Percentiles rank a stretch among this genome's conserved stretches.
phyloP scores from a whole-genome alignment of 2,797 vertebrate genomes.

The Nannoperca australis region DNA sequence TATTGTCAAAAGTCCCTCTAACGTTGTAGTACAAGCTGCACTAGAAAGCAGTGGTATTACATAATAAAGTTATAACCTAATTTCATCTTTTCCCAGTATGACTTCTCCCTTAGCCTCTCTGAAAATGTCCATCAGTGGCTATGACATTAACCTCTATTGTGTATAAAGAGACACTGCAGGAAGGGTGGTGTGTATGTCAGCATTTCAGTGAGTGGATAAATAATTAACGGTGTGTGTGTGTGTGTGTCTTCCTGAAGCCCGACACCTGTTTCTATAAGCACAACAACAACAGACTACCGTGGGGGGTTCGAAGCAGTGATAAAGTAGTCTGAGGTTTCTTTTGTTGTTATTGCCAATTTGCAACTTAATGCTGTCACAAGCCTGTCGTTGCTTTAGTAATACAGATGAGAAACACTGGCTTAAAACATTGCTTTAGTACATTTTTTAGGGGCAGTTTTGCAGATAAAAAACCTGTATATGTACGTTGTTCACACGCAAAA shows the following conservation, averaged over 20 bases:
- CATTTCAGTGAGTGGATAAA: slow-evolving; percentile 74
- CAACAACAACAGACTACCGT: slow-evolving; percentile 57
- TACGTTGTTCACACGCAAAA: neutral
- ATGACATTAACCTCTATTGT: slow-evolving; percentile 38
- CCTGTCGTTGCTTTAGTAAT: slow-evolving; percentile 3
- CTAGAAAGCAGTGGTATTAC: neutral
- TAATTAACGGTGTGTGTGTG: slow-evolving; percentile 76
- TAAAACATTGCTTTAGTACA: neutral
- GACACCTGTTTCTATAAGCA: slow-evolving; percentile 82
- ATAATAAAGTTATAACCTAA: slow-evolving; percentile 13
- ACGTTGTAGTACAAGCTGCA: neutral
- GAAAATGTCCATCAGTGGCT: slow-evolving; percentile 27
- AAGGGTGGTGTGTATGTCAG: slow-evolving; percentile 76
- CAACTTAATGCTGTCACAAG: slow-evolving; percentile 41
- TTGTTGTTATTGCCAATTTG: slow-evolving; percentile 56
- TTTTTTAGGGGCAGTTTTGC: neutral
- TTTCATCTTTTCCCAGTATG: neutral
- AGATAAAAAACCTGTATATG: neutral
- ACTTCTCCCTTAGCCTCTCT: slow-evolving; percentile 6
- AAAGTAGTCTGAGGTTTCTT: slow-evolving; percentile 57
- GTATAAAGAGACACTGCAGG: slow-evolving; percentile 62
- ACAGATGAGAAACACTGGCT: neutral
- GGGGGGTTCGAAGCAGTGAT: slow-evolving; percentile 33
- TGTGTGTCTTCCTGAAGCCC: slow-evolving; percentile 74
- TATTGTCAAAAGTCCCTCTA: neutral